Evolutionary conservation across 2,797 vertebrate genomes (phyloP).

Genomic region (Dryobates pubescens): DNA sequence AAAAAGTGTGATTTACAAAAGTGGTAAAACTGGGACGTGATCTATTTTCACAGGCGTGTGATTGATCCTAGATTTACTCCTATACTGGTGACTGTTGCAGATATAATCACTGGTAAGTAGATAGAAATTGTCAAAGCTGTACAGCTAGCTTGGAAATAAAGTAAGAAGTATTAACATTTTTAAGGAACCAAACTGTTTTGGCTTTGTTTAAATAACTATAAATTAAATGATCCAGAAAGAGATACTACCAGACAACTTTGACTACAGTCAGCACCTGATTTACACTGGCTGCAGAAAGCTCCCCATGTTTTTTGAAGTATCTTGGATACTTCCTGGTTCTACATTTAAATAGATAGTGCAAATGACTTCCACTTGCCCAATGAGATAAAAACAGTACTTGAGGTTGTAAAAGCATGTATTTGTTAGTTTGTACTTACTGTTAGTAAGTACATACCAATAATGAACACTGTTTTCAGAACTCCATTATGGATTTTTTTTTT

Average conservation of each 20-base stretch:
- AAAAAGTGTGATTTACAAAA: not conserved
- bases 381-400: not conserved
- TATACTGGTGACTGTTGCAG: slow-evolving; percentile 85
- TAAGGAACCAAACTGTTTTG: not conserved
- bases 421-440: not conserved
- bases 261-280: not conserved
- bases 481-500: not conserved
- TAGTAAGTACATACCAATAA: not conserved
- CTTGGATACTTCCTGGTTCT: not conserved
- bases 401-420: not conserved
- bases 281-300: not conserved
- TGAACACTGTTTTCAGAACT: not conserved
- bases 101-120: slow-evolving; percentile 89
- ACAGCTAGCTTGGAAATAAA: not conserved
- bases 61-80: slow-evolving; percentile 88
- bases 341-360: not conserved
- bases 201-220: not conserved
- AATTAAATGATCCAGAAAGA: not conserved
- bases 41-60: slow-evolving; percentile 82
- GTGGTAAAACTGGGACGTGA: not conserved
- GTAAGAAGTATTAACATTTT: not conserved
- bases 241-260: not conserved
- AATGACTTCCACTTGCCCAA: not conserved
- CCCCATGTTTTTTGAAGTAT: not conserved
- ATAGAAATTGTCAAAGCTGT: not conserved